A percentile compares a stretch with the other conserved stretches of the same genome.
These are phyloP conservation scores for Diabrotica virgifera DNA, from an alignment of 1,140 invertebrate genomes.

Conservation along the genomic window DNA sequence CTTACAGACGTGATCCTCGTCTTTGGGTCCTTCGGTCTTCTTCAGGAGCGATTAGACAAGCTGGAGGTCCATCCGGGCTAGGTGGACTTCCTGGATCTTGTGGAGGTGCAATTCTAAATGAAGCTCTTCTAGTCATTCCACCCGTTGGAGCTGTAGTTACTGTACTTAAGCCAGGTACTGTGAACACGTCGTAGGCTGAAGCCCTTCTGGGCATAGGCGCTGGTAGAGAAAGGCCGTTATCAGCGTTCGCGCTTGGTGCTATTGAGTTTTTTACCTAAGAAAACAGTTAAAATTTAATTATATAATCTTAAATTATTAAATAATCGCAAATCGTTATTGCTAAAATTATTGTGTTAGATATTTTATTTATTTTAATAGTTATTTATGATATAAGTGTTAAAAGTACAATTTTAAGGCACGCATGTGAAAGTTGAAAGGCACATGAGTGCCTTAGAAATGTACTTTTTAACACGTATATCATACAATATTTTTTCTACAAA, in stretches of 20 bases:
- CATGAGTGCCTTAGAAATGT: no score
- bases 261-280: slow-evolving; percentile 51
- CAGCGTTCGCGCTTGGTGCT: slow-evolving; percentile 43
- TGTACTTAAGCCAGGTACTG: slow-evolving; percentile 47
- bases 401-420: no score
- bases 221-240: slow-evolving; percentile 59
- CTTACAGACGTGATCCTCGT: slow-evolving; percentile 76
- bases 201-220: slow-evolving; percentile 68
- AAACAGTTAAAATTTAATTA: no score
- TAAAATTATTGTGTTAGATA: no score
- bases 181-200: slow-evolving; percentile 77
- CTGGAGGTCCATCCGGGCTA: slow-evolving; percentile 51
- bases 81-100: slow-evolving; percentile 57
- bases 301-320: no score
- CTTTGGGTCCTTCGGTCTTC: slow-evolving; percentile 71
- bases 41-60: slow-evolving; percentile 57
- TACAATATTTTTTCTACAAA: no score
- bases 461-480: no score
- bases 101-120: slow-evolving; percentile 61
- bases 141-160: slow-evolving; percentile 41
- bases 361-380: no score
- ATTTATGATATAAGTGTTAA: no score
- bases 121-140: slow-evolving; percentile 58
- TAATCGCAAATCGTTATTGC: no score
- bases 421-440: no score